A percentile compares a stretch with the other conserved stretches of the same genome.
Conservation (phyloP, 2,888 invertebrate genomes). For the Xanthia togata region DNA sequence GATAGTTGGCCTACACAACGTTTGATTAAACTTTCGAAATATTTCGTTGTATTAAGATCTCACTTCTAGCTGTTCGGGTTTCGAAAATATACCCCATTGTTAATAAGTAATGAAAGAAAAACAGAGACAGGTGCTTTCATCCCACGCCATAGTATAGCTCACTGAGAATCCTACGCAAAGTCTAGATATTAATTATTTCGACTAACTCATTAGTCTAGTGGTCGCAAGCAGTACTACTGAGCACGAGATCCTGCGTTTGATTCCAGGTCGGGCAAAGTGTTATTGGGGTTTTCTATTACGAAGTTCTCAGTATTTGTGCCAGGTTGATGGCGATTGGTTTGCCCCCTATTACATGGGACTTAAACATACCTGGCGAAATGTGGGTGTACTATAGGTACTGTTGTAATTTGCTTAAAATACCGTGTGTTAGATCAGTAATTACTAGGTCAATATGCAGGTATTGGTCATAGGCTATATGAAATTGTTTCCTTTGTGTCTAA, state of each 20-base stretch:
- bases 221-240: neutral
- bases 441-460: too few relatives aligned
- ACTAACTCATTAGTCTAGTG: neutral
- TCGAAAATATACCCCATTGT: slow-evolving; percentile 8
- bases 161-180: neutral
- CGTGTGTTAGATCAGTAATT: too few relatives aligned
- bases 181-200: neutral
- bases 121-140: slow-evolving; percentile 4
- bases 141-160: neutral
- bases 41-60: neutral
- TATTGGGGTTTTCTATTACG: neutral
- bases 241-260: neutral
- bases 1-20: neutral
- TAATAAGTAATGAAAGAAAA: slow-evolving; percentile 7
- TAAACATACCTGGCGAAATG: too few relatives aligned
- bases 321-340: neutral
- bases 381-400: too few relatives aligned
- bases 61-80: neutral
- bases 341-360: neutral
- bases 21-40: slow-evolving; percentile 5
- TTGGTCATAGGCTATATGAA: too few relatives aligned
- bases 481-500: too few relatives aligned
- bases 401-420: too few relatives aligned
- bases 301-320: neutral
- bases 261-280: neutral